Conservation (phyloP, 2,113 vertebrate genomes). For the Craseonycteris thonglongyai region DNA sequence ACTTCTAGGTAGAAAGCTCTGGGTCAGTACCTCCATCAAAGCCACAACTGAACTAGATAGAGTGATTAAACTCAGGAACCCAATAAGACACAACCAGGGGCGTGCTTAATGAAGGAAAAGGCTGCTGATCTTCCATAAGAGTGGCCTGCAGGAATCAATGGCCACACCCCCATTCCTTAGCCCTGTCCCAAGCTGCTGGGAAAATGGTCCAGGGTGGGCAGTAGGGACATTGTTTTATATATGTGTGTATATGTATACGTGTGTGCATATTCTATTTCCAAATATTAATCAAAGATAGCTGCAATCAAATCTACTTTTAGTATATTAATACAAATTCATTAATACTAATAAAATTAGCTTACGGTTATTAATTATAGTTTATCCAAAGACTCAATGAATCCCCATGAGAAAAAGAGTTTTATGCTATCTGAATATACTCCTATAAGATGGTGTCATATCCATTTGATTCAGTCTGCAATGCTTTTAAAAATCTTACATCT, state of each 20-base stretch:
- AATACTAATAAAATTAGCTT: background rate
- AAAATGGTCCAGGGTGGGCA: background rate
- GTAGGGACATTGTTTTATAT: background rate
- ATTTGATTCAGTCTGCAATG: background rate
- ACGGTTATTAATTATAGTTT: background rate
- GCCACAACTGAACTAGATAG: background rate
- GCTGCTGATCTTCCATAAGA: background rate
- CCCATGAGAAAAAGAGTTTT: background rate
- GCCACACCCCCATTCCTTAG: background rate
- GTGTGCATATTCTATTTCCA: background rate
- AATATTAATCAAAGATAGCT: background rate
- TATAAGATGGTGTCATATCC: background rate
- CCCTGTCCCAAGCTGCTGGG: background rate
- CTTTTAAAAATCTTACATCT: background rate
- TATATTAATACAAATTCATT: background rate
- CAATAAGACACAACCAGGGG: background rate
- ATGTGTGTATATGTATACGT: background rate
- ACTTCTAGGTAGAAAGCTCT: background rate
- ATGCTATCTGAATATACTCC: background rate
- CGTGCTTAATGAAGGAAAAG: background rate
- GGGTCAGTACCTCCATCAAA: background rate
- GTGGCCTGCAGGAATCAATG: background rate
- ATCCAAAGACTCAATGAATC: background rate
- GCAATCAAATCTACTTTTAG: background rate
- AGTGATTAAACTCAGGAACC: background rate